These are phyloP conservation scores for Eustalomyia histrio DNA, from an alignment of 2,888 invertebrate genomes.

Conservation along the genomic window DNA sequence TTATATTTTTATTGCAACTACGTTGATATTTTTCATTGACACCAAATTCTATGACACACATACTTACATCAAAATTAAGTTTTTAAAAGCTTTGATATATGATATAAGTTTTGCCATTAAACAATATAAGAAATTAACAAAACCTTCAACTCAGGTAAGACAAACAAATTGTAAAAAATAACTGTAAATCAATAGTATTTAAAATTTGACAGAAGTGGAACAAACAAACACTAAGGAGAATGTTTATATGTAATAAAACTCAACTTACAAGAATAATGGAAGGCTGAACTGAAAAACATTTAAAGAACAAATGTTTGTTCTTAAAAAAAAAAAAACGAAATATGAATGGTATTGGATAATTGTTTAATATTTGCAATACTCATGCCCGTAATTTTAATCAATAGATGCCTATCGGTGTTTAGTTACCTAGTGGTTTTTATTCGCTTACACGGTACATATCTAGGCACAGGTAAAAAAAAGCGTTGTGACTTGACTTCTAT, in stretches of 20 bases:
- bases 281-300: constrained; percentile 14
- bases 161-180: constrained; percentile 9
- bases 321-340: constrained; percentile 14
- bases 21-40: not conserved
- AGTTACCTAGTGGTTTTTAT: too few species aligned
- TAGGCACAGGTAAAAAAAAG: too few species aligned
- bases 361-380: too few species aligned
- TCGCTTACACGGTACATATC: too few species aligned
- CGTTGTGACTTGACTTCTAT: too few species aligned
- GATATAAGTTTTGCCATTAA: not conserved
- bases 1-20: constrained; percentile 1
- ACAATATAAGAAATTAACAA: constrained; percentile 21
- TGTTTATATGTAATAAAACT: constrained; percentile 26
- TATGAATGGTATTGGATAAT: constrained; percentile 22
- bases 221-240: constrained; percentile 35
- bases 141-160: constrained; percentile 22
- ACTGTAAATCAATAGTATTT: constrained; percentile 59
- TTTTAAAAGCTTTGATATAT: constrained; percentile 1
- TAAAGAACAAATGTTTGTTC: constrained; percentile 31
- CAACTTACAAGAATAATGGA: constrained; percentile 17
- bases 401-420: too few species aligned
- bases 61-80: constrained; percentile 12
- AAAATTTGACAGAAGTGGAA: constrained; percentile 55
- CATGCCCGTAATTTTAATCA: too few species aligned
- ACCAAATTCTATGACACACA: constrained; percentile 17